These are phyloP conservation scores for Panorpa germanica DNA, from an alignment of 2,888 invertebrate species.

Conservation along the genomic window DNA sequence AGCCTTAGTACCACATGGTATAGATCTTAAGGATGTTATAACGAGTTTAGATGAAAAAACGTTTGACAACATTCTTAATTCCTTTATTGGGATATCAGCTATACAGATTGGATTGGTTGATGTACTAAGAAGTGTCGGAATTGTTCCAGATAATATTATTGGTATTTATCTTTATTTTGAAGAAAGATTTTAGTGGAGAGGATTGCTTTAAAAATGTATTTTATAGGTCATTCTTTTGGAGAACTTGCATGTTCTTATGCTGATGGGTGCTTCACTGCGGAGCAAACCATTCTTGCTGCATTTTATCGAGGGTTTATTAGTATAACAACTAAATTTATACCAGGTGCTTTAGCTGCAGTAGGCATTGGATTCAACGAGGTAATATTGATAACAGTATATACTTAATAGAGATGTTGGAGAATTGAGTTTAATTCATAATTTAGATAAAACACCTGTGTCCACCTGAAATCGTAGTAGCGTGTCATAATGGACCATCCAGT, in stretches of 20 bases:
- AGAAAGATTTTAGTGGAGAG: too few relatives aligned
- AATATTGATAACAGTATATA: too few relatives aligned
- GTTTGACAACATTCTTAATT: conserved; percentile 43
- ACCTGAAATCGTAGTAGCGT: conserved; percentile 63
- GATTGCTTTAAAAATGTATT: too few relatives aligned
- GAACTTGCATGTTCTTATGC: conserved; percentile 92
- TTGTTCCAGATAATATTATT: conserved; percentile 54
- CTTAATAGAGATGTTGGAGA: too few relatives aligned
- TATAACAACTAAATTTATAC: conserved; percentile 44
- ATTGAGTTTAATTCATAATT: conserved; percentile 27
- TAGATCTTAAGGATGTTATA: conserved; percentile 43
- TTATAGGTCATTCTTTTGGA: conserved; percentile 90
- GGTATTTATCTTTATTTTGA: too few relatives aligned
- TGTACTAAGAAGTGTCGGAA: conserved; percentile 34
- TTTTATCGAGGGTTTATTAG: conserved; percentile 68
- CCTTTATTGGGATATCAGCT: conserved; percentile 58
- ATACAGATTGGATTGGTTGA: conserved; percentile 43
- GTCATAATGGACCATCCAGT: conserved; percentile 71
- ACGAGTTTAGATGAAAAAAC: conserved; percentile 37
- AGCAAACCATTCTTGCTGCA: conserved; percentile 69
- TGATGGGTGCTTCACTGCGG: conserved; percentile 74
- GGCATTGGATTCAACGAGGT: conserved; percentile 41
- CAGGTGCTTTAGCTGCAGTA: conserved; percentile 78
- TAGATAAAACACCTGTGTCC: conserved; percentile 37
- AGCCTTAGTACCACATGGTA: conserved; percentile 33